Percentiles rank a stretch among this genome's conserved stretches.
These are phyloP conservation scores for Amblyopsis hoosieri DNA, from an alignment of 2,797 vertebrate species.

Conservation along the genomic window DNA sequence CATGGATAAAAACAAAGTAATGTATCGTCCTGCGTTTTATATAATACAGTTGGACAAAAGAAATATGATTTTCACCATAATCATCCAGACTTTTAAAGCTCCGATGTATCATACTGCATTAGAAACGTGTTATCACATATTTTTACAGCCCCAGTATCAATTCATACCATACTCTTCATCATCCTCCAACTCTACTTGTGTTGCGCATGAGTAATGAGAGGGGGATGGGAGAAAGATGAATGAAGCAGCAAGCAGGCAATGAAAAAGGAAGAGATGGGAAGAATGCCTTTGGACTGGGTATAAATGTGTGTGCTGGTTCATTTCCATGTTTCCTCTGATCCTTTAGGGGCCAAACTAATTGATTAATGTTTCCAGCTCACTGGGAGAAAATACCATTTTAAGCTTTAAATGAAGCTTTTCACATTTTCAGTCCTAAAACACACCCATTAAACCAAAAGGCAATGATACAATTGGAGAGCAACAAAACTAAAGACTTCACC, in stretches of 20 bases:
- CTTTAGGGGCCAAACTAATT: constrained; percentile 78
- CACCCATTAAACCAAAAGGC: constrained; percentile 53
- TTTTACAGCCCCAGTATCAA: constrained; percentile 43
- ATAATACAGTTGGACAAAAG: no score
- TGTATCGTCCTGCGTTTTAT: background rate
- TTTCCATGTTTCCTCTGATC: constrained; percentile 77
- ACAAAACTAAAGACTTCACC: constrained; percentile 53
- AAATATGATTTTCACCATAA: no score
- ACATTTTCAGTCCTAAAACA: constrained; percentile 65
- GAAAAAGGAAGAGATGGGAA: constrained; percentile 51
- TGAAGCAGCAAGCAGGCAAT: constrained; percentile 67
- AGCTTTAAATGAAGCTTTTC: constrained; percentile 71
- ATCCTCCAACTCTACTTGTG: constrained; percentile 68
- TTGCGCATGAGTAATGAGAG: constrained; percentile 73
- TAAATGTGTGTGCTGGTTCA: constrained; percentile 79
- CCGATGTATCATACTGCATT: constrained; percentile 10
- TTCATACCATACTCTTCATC: constrained; percentile 48
- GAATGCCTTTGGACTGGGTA: constrained; percentile 77
- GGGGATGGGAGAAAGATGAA: constrained; percentile 71
- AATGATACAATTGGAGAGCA: constrained; percentile 65
- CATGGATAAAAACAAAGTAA: background rate
- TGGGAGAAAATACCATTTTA: constrained; percentile 59
- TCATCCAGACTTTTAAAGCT: background rate
- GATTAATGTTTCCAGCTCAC: constrained; percentile 80
- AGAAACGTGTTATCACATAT: constrained; percentile 32